Evolutionary conservation across 2,888 invertebrate species (phyloP), one percentile per base, ranked within the genome.

Genomic region (Malthinus flaveolus): DNA sequence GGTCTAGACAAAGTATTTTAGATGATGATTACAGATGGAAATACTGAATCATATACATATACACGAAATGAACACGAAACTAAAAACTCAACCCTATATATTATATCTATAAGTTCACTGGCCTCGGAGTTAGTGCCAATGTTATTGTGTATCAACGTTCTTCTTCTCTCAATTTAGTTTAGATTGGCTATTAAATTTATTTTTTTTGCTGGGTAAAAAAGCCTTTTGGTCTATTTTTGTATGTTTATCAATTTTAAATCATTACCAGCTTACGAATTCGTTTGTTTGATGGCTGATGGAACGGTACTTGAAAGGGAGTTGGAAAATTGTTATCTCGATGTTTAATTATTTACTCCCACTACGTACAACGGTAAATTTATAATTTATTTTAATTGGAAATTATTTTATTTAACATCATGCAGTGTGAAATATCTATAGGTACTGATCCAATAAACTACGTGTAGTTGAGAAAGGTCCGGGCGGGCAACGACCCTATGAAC

Each of bases 1-100:
- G 65, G 65, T 65, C 65, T 65, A 65, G 65, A 65, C 65, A 61
- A 57, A 59, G 63, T 63, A 63, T 61, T 65, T 65, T 63, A 62
- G 61, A 54, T 46, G 56, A 60, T 60, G 65, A 65, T 65, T 50
- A 39, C 42, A 50, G 52, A 35, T 57, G 52, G 49, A 23, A 49
- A 50, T 37, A 47, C 49, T 49, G 48, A 56, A 45, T 56, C 52
- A 57, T 50, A 37, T 23, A 23, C 49, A 57, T 45, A 57, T 46
- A 47, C 49, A 44, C 49, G 56, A 39, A n/a, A 32, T 42, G 32
- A 46, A 36, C 42, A 49, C 47, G 10, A 49, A 42, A 11, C 39
- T 42, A 42, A 42, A 37, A 42, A 23, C 39, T 42, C 39, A 42
- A 56, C 45, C 50, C 34, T 49, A 49, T 31, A 47, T 54, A 35